A percentile compares a stretch with the other conserved stretches of the same genome.
phyloP scores from a whole-genome alignment of 2,113 vertebrate genomes.

The Neopipo cinnamomea region DNA sequence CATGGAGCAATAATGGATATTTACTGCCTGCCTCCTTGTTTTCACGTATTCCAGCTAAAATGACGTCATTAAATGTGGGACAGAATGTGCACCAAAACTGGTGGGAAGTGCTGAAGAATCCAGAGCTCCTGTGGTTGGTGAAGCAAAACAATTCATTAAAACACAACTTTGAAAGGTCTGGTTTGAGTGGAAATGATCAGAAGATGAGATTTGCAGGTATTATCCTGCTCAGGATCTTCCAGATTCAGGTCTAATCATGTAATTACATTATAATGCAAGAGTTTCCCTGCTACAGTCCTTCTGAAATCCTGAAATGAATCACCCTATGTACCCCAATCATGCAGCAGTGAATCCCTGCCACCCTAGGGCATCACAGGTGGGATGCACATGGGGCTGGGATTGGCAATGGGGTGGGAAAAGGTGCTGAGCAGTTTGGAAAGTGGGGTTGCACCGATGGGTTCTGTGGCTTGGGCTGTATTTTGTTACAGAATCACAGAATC shows the following conservation, averaged over 20 bases:
- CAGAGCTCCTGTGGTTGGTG: fast-evolving
- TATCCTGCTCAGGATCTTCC: fast-evolving
- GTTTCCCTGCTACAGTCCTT: neutral
- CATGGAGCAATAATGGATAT: neutral
- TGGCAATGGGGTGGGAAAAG: fast-evolving
- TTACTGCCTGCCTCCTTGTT: neutral
- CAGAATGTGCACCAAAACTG: fast-evolving
- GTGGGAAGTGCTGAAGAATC: neutral
- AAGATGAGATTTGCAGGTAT: neutral
- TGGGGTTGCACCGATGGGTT: fast-evolving
- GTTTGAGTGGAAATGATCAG: fast-evolving
- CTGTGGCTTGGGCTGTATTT: neutral
- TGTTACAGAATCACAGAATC: fast-evolving
- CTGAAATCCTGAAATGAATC: neutral
- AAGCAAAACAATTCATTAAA: neutral
- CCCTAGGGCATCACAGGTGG: fast-evolving
- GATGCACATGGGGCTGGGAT: fast-evolving
- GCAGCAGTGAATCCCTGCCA: fast-evolving
- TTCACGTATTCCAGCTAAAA: neutral
- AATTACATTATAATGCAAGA: fast-evolving
- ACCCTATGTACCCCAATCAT: fast-evolving
- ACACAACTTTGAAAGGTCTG: fast-evolving
- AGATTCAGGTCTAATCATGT: fast-evolving
- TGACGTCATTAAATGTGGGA: fast-evolving
- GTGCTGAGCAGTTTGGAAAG: too few relatives aligned